phyloP scores from a whole-genome alignment of 2,797 vertebrate species.

The Falco columbarius region DNA sequence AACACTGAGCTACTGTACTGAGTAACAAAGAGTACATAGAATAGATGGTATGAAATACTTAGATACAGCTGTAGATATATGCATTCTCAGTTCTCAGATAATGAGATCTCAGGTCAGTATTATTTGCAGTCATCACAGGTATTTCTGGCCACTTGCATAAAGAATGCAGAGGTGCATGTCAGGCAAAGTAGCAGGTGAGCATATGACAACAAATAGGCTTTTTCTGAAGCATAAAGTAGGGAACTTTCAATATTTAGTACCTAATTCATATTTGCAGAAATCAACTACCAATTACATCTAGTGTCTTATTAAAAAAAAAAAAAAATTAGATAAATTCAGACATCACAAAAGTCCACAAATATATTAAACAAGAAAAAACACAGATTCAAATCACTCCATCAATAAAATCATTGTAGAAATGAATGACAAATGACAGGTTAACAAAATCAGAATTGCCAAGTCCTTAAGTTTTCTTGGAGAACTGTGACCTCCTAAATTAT shows the following conservation, averaged over 20 bases:
- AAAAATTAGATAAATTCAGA: not conserved
- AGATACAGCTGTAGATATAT: not conserved
- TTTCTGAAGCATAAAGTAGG: not conserved
- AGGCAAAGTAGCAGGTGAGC: not conserved
- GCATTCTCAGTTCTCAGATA: not conserved
- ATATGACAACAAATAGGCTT: not conserved
- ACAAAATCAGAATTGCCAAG: not conserved
- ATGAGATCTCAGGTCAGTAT: not conserved
- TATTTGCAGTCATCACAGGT: not conserved
- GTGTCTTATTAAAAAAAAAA: not conserved
- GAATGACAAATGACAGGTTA: not conserved
- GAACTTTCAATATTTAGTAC: not conserved
- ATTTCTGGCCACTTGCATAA: not conserved
- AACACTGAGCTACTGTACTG: not conserved
- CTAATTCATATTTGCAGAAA: not conserved
- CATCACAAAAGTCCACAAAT: not conserved
- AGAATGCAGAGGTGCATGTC: not conserved
- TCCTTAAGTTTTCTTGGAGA: not conserved
- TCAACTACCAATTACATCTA: not conserved
- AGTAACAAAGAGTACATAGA: not conserved
- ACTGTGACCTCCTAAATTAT: not conserved
- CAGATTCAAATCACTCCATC: not conserved
- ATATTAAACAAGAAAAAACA: not conserved
- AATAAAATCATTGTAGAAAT: not conserved
- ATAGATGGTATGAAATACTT: not conserved